phyloP scores from a whole-genome alignment of 2,797 vertebrate genomes.

The Hephaestus fuliginosus region DNA sequence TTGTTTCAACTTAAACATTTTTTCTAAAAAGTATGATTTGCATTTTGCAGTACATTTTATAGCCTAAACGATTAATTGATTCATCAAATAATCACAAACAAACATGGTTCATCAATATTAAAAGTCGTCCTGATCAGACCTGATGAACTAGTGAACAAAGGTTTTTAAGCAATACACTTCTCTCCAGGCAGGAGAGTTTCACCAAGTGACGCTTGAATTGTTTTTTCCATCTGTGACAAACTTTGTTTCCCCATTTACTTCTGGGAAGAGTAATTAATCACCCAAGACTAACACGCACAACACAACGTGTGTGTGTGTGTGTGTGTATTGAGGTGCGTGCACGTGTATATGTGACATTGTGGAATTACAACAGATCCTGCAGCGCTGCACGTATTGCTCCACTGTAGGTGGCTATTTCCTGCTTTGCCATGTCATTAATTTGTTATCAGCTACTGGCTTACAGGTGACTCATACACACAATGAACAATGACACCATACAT shows the following conservation, averaged over 20 bases:
- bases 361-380: neutral
- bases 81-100: neutral
- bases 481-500: slow-evolving; percentile 68
- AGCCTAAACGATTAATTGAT: neutral
- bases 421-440: slow-evolving; percentile 40
- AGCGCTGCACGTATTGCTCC: neutral
- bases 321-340: neutral
- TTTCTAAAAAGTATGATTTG: neutral
- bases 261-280: slow-evolving; percentile 19
- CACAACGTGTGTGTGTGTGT: slow-evolving; percentile 3
- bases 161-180: neutral
- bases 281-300: slow-evolving; percentile 1
- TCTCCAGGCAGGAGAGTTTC: slow-evolving; percentile 15
- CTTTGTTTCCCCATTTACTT: slow-evolving; percentile 12
- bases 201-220: neutral
- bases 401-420: slow-evolving; percentile 47
- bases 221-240: slow-evolving; percentile 26
- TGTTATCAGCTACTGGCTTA: slow-evolving; percentile 57
- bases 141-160: neutral
- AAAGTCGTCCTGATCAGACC: neutral
- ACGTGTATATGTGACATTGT: no score
- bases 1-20: neutral
- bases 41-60: neutral
- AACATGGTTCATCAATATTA: neutral
- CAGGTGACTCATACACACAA: slow-evolving; percentile 70